phyloP scores from a whole-genome alignment of 1,140 invertebrate genomes.

The Spodoptera litura region DNA sequence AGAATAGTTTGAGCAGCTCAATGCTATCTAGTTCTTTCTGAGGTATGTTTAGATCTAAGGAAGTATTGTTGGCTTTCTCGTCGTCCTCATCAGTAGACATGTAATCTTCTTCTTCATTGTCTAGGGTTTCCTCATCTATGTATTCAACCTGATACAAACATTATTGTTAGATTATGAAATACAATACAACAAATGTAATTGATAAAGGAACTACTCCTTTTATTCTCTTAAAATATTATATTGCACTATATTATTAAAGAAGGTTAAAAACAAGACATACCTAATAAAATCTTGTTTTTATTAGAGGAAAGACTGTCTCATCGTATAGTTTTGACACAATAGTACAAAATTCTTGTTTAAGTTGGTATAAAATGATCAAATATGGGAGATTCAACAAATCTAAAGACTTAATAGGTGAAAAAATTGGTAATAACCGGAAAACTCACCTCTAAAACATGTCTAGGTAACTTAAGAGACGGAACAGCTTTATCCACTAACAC shows the following conservation, averaged over 20 bases:
- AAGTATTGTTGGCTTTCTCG: constrained; percentile 52
- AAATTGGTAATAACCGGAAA: too few species aligned
- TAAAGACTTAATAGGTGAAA: too few species aligned
- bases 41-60: constrained; percentile 34
- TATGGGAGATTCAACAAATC: too few species aligned
- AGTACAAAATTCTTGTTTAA: too few species aligned
- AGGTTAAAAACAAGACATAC: not conserved
- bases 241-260: too few species aligned
- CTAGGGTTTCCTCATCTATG: constrained; percentile 78
- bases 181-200: not conserved
- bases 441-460: constrained; percentile 79
- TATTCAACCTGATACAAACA: constrained; percentile 76
- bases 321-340: too few species aligned
- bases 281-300: not conserved
- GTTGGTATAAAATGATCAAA: too few species aligned
- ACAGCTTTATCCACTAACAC: constrained; percentile 74
- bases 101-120: constrained; percentile 71
- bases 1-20: constrained; percentile 76
- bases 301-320: too few species aligned
- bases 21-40: constrained; percentile 60
- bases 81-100: constrained; percentile 67
- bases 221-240: too few species aligned
- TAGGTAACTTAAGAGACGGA: constrained; percentile 76
- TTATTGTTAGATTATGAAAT: constrained; percentile 23
- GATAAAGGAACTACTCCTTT: too few species aligned